These are phyloP conservation scores for Polymixis lichenea DNA, from an alignment of 2,888 invertebrate genomes.

Conservation along the genomic window DNA sequence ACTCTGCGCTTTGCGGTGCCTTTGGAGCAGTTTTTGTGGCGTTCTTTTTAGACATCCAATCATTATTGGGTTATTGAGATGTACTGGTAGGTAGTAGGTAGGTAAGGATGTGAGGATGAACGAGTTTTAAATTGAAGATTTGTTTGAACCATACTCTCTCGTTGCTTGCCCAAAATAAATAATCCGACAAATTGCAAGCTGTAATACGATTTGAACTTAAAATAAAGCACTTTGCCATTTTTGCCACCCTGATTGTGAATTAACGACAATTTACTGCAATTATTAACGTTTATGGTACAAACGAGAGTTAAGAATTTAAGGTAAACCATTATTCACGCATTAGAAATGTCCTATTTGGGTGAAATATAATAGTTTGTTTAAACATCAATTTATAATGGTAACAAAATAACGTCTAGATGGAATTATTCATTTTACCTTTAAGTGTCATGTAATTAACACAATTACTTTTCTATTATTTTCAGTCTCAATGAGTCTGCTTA, in stretches of 20 bases:
- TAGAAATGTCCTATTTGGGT: neutral
- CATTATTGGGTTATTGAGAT: conserved; percentile 64
- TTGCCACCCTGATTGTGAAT: neutral
- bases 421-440: too few species aligned
- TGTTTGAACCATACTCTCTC: conserved; percentile 4
- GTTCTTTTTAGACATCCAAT: conserved; percentile 48
- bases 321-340: neutral
- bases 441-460: too few species aligned
- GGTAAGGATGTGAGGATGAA: conserved; percentile 14
- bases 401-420: too few species aligned
- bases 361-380: too few species aligned
- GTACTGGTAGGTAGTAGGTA: neutral
- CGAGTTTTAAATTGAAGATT: conserved; percentile 34
- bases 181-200: neutral
- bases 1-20: conserved; percentile 49
- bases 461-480: too few species aligned
- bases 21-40: conserved; percentile 50
- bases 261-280: neutral
- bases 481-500: too few species aligned
- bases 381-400: too few species aligned
- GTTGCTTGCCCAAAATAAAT: neutral
- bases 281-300: neutral
- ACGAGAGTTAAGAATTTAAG: neutral
- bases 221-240: neutral
- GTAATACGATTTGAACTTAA: neutral